Conservation (phyloP, 2,888 invertebrate genomes). For the Pandemis cinnamomeana region DNA sequence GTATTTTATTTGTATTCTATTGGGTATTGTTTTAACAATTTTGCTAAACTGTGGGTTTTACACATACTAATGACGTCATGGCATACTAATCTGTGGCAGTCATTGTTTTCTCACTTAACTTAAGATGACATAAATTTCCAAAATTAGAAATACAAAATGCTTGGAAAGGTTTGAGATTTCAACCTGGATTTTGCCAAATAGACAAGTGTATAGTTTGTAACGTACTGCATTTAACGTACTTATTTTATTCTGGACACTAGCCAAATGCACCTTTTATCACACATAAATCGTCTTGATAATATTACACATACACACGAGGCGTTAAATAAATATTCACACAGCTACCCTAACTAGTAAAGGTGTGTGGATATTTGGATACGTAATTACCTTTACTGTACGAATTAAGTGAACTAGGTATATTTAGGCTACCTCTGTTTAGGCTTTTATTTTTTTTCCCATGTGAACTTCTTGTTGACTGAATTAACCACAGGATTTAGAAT, state of each 20-base stretch:
- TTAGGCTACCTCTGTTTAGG: background rate
- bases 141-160: no score
- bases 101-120: no score
- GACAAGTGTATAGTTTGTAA: no score
- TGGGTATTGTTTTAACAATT: no score
- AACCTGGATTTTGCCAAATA: no score
- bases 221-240: no score
- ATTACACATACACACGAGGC: background rate
- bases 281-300: background rate
- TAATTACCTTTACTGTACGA: background rate
- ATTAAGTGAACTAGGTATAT: background rate
- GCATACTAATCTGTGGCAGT: no score
- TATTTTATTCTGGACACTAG: background rate
- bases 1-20: no score
- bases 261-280: slow-evolving; percentile 1
- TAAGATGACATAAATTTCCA: no score
- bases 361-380: no score
- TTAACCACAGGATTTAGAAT: background rate
- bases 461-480: background rate
- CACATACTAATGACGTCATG: background rate
- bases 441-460: background rate
- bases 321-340: no score
- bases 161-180: no score
- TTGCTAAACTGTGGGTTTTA: background rate
- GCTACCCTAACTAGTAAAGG: background rate